Evolutionary conservation across 2,113 vertebrate species (phyloP).

Genomic region (Euleptes europaea): DNA sequence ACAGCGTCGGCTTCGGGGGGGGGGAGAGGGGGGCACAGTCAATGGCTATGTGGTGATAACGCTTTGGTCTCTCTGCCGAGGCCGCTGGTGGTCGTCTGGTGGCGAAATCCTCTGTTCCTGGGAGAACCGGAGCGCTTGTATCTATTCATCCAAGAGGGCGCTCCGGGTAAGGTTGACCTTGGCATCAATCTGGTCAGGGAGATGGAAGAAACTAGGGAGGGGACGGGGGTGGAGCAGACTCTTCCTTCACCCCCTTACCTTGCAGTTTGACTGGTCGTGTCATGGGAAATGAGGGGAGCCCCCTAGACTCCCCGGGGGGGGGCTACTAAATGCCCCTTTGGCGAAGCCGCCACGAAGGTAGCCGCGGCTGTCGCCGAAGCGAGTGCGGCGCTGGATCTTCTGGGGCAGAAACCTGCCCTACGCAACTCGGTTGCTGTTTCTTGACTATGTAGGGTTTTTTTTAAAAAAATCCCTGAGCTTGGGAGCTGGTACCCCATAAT

Average conservation of each 20-base stretch:
- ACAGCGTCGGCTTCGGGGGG: background rate
- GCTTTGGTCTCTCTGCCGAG: background rate
- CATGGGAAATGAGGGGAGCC: no score
- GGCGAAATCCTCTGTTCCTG: background rate
- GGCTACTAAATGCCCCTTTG: no score
- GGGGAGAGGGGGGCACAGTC: background rate
- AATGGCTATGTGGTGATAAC: background rate
- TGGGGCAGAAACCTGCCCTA: no score
- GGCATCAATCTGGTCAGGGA: background rate
- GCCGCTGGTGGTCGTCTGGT: background rate
- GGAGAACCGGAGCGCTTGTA: no score
- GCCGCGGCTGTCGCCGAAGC: no score
- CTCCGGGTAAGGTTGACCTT: no score
- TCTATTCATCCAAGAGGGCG: background rate
- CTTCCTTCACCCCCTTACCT: background rate
- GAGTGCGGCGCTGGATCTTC: no score
- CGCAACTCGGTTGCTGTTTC: no score
- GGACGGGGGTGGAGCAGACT: no score
- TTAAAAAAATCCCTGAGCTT: constrained; percentile 15
- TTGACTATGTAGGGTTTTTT: background rate
- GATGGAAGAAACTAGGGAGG: background rate
- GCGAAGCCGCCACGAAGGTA: no score
- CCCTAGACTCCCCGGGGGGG: no score
- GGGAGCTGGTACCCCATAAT: background rate
- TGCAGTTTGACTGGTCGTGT: background rate